Percentiles rank a stretch among this genome's conserved stretches.
Conservation (phyloP, 64 coral and sea anemone genomes). For the Hydrozoanthus tunicans region DNA sequence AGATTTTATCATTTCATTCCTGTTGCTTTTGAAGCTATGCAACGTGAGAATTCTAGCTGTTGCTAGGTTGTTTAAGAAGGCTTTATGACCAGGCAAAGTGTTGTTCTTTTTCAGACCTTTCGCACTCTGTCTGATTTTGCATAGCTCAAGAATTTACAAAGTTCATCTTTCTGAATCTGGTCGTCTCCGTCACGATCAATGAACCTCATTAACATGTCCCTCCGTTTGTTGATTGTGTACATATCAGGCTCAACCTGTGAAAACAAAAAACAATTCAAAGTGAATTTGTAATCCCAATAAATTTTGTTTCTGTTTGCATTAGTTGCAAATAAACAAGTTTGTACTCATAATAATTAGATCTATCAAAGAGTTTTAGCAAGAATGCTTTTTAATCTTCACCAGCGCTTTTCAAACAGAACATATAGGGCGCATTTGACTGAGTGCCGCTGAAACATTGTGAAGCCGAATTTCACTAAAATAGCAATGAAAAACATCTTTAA, state of each 20-base stretch:
- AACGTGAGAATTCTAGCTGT: neutral
- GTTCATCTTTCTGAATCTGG: slow-evolving; percentile 72
- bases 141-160: slow-evolving; percentile 52
- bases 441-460: too few species aligned
- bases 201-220: slow-evolving; percentile 77
- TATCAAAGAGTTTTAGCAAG: too few species aligned
- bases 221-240: slow-evolving; percentile 81
- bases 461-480: too few species aligned
- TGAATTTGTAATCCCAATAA: neutral
- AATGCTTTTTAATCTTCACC: too few species aligned
- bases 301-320: too few species aligned
- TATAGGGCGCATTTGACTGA: too few species aligned
- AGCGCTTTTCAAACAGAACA: too few species aligned
- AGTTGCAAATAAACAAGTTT: too few species aligned
- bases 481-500: too few species aligned
- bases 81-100: neutral
- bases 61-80: neutral
- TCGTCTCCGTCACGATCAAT: slow-evolving; percentile 80
- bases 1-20: too few species aligned
- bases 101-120: slow-evolving; percentile 2
- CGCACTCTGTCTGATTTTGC: slow-evolving; percentile 32
- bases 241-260: slow-evolving; percentile 76
- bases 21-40: too few species aligned
- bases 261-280: neutral
- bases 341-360: too few species aligned